Evolutionary conservation across 2,797 vertebrate species (phyloP).

Genomic region (Myripristis jacobus): DNA sequence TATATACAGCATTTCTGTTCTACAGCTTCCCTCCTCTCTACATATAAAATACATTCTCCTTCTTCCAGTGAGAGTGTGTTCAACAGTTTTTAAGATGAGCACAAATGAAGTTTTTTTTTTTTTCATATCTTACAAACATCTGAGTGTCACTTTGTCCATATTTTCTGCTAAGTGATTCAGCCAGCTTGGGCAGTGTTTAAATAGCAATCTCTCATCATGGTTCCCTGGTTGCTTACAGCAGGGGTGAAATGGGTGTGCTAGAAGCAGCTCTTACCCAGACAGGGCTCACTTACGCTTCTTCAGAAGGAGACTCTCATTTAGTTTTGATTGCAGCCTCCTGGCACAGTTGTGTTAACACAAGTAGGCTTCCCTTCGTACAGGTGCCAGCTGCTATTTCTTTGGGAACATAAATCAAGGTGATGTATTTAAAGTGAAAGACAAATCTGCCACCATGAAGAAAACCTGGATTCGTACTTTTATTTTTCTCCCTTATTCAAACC

Average conservation of each 20-base stretch:
- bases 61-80: conserved; percentile 4
- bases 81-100: conserved; percentile 17
- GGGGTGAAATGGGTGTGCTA: conserved; percentile 58
- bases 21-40: not conserved
- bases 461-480: conserved; percentile 79
- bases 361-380: conserved; percentile 68
- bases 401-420: conserved; percentile 71
- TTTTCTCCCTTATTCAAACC: conserved; percentile 74
- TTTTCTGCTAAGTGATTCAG: conserved; percentile 52
- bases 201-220: conserved; percentile 63
- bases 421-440: conserved; percentile 73
- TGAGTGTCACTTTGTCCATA: conserved; percentile 56
- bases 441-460: conserved; percentile 74
- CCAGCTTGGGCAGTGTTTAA: conserved; percentile 50
- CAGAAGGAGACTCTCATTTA: conserved; percentile 70
- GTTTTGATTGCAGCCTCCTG: conserved; percentile 71
- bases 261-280: conserved; percentile 50
- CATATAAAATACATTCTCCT: not conserved
- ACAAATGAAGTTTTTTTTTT: conserved; percentile 43
- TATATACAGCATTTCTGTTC: not conserved
- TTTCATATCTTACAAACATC: conserved; percentile 44
- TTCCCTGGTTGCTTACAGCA: conserved; percentile 42
- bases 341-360: conserved; percentile 58
- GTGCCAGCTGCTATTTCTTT: conserved; percentile 76
- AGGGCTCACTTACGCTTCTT: conserved; percentile 54